A percentile compares a stretch with the other conserved stretches of the same genome.
phyloP scores from a whole-genome alignment of 2,888 invertebrate species.

The Trypoxylon attenuatum region DNA sequence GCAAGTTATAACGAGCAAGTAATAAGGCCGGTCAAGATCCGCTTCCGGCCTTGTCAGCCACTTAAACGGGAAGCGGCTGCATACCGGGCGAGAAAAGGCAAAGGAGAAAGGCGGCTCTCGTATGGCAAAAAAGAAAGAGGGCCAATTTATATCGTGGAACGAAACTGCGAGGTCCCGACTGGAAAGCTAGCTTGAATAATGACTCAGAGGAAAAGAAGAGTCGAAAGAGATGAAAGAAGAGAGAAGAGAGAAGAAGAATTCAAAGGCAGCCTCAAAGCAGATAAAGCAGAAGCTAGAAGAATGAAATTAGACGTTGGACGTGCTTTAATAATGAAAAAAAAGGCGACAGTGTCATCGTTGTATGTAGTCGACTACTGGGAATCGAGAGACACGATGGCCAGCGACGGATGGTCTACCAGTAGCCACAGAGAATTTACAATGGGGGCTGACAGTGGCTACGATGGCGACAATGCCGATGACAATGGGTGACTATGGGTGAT shows the following conservation, averaged over 20 bases:
- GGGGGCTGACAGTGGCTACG: too few species aligned
- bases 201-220: background rate
- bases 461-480: too few species aligned
- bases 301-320: background rate
- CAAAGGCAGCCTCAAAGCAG: too few species aligned
- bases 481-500: too few species aligned
- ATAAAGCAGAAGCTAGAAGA: background rate
- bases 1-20: conserved; percentile 49
- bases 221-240: background rate
- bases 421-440: too few species aligned
- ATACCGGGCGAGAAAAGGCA: too few species aligned
- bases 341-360: too few species aligned
- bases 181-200: conserved; percentile 1
- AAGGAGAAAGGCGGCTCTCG: conserved; percentile 17
- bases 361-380: too few species aligned
- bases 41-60: conserved; percentile 30
- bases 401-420: too few species aligned
- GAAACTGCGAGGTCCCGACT: conserved; percentile 16
- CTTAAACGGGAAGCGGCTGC: conserved; percentile 21
- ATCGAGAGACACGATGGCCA: too few species aligned
- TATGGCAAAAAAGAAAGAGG: background rate
- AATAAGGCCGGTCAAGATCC: conserved; percentile 45
- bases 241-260: background rate
- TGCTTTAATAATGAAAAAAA: background rate
- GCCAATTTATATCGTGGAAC: conserved; percentile 49